Base-by-base conservation (phyloP, 2,888 invertebrate genomes). In the Oxycera nigricornis region DNA sequence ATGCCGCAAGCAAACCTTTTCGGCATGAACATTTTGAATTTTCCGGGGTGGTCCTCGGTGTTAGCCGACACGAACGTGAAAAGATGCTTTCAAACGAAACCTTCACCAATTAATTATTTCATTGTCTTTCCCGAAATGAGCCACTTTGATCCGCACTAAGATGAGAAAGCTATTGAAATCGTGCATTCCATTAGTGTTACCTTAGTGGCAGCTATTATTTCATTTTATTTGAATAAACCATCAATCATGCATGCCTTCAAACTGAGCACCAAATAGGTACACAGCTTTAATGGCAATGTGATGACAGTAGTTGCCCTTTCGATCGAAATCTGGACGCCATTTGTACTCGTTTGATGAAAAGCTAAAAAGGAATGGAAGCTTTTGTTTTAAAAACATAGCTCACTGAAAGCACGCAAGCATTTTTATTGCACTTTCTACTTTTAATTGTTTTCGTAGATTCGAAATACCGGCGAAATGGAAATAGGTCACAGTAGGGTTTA, bases 1-100 rank as follows among this genome's bases (percentile, higher is more conserved):
- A n/a, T 46, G 17, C 46, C 46, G 46, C 46, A 3, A 17, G n/a
- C n/a, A 11, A 6, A 11, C 35, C 6, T 6, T 11, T 6, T 28
- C 31, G 62, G 41, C 28, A 28, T 50, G 41, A 46, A 20, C 39
- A 55, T 22, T 55, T 52, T n/a, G 70, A 14, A 7, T 28, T 70
- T 46, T 46, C 70, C 7, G 52, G 26, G 70, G 70, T 70, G 70
- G 70, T 70, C 70, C 20, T 14, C 22, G 28, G 20, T 20, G 22
- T 9, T 7, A 20, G 1, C 4, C 55, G 52, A 17, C 31, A 46
- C 28, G 46, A 28, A 68, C 46, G n/a, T 14, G 39, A 41, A 52
- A 31, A 70, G 35, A n/a, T 17, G 31, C 30, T 65, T 65, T 70
- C 20, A 28, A 52, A 68, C 24, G 30, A 35, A 50, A 30, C 52